These are phyloP conservation scores for Hepsetus odoe DNA, from an alignment of 2,113 vertebrate species.

Conservation along the genomic window DNA sequence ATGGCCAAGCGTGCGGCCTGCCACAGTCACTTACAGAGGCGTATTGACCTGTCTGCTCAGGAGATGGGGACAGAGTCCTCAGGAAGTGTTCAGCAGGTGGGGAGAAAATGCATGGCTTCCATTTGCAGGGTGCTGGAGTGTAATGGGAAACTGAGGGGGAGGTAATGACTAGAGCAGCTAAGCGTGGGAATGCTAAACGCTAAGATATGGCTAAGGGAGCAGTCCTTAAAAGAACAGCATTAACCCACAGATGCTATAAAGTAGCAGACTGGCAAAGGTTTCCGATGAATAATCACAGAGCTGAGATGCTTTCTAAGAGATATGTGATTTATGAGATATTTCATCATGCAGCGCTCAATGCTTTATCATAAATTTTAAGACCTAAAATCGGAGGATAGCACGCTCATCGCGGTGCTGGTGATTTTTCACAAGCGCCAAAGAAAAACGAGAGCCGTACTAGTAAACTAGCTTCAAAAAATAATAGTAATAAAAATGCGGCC, in stretches of 20 bases:
- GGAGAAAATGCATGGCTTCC: slow-evolving; percentile 19
- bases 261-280: not conserved
- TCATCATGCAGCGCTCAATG: not conserved
- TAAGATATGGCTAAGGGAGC: not conserved
- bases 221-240: not conserved
- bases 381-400: not conserved
- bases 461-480: not conserved
- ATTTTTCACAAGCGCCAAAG: not conserved
- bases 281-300: not conserved
- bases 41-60: slow-evolving; percentile 2
- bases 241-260: not conserved
- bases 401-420: too few species aligned
- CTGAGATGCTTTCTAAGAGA: not conserved
- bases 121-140: slow-evolving; percentile 10
- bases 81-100: slow-evolving; percentile 24
- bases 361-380: not conserved
- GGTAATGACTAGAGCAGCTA: not conserved
- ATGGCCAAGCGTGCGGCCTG: not conserved
- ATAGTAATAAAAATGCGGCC: not conserved
- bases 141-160: slow-evolving; percentile 26
- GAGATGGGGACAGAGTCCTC: not conserved
- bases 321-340: not conserved
- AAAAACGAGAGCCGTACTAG: not conserved
- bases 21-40: not conserved
- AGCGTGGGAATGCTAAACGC: not conserved